These are phyloP conservation scores for Raja brachyura DNA, from an alignment of 2,113 vertebrate species.

Conservation along the genomic window DNA sequence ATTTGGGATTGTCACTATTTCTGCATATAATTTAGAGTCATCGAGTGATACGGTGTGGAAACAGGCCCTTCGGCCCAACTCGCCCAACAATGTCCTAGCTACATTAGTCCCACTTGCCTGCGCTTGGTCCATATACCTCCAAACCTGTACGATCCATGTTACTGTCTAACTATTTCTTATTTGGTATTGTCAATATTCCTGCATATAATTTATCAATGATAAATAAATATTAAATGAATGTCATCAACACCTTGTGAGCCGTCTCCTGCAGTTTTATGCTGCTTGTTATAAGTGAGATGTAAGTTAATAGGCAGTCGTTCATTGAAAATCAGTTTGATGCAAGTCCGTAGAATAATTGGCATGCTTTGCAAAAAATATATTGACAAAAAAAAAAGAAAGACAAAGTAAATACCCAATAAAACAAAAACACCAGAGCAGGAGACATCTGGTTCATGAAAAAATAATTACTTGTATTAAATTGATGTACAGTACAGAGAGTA, in stretches of 20 bases:
- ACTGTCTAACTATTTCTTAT: background rate
- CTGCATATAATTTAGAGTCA: too few relatives aligned
- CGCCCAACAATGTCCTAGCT: too few relatives aligned
- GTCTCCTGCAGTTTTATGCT: background rate
- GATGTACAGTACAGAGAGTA: background rate
- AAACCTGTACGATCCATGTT: too few relatives aligned
- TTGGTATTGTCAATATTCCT: slow-evolving; percentile 20
- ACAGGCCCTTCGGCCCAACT: too few relatives aligned
- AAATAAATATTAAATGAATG: slow-evolving; percentile 4
- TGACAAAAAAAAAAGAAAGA: background rate
- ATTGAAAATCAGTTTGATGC: background rate
- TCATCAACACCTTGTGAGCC: background rate
- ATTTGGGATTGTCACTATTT: slow-evolving; percentile 8
- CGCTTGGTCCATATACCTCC: too few relatives aligned
- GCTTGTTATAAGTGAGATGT: background rate
- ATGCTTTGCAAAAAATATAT: background rate
- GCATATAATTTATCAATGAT: background rate
- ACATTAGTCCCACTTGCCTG: too few relatives aligned
- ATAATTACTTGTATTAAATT: background rate
- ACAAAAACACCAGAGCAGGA: background rate
- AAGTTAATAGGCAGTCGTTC: background rate
- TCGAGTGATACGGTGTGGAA: too few relatives aligned
- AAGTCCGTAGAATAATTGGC: background rate
- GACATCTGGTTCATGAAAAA: background rate
- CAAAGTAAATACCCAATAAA: background rate